phyloP scores from a whole-genome alignment of 2,797 vertebrate species.

The Limnodromus scolopaceus region DNA sequence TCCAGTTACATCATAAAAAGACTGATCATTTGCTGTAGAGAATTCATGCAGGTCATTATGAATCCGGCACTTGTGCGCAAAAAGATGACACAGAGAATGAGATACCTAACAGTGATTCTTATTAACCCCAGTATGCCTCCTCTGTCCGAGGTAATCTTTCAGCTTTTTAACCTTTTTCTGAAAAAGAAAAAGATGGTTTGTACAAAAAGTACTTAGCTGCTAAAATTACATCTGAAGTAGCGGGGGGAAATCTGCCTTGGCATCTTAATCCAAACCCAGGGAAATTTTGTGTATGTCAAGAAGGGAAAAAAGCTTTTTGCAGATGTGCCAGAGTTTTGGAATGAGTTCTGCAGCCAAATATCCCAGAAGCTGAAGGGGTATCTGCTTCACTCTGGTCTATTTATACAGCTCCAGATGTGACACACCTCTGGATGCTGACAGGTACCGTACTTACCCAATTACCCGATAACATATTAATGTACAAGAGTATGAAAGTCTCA shows the following conservation, averaged over 20 bases:
- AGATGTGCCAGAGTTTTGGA: background rate
- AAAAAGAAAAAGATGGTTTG: background rate
- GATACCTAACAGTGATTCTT: background rate
- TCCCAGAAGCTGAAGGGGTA: background rate
- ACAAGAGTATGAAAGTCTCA: background rate
- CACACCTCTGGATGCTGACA: background rate
- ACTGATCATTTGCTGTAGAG: background rate
- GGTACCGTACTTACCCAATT: background rate
- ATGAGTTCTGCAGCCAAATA: background rate
- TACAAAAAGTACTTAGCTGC: background rate
- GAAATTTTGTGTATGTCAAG: background rate
- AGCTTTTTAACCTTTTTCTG: background rate
- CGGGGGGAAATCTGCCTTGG: background rate
- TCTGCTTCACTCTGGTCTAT: background rate
- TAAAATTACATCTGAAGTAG: constrained; percentile 22
- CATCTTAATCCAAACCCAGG: background rate
- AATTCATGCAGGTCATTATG: background rate
- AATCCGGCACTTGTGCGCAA: background rate
- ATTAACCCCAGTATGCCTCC: background rate
- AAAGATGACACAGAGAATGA: background rate
- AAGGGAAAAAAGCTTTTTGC: background rate
- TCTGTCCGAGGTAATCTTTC: constrained; percentile 2
- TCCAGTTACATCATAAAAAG: background rate
- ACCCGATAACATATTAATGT: background rate
- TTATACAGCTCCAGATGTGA: background rate